A percentile compares a stretch with the other conserved stretches of the same genome.
Evolutionary conservation across 2,888 invertebrate genomes (phyloP).

Genomic region (Aspidiotus rigidus): DNA sequence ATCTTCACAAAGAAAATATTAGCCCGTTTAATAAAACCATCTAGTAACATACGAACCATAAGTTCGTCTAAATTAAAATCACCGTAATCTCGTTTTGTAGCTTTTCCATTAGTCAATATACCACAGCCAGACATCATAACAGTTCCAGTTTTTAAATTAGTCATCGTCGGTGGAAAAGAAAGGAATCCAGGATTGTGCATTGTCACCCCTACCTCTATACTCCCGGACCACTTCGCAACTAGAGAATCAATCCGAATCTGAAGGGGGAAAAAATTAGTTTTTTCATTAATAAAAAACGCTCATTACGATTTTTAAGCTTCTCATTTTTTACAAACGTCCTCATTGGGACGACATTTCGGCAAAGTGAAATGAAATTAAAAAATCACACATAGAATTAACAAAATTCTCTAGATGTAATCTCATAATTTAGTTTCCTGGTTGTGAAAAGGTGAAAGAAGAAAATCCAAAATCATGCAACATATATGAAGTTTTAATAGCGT

Average conservation of each 20-base stretch:
- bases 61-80: constrained; percentile 88
- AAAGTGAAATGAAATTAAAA: too few relatives aligned
- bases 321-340: too few relatives aligned
- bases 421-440: too few relatives aligned
- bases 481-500: too few relatives aligned
- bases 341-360: too few relatives aligned
- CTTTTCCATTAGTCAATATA: constrained; percentile 91
- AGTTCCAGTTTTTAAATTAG: constrained; percentile 80
- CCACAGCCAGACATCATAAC: constrained; percentile 97
- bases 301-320: neutral
- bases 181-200: constrained; percentile 82
- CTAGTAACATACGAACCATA: constrained; percentile 49
- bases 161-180: constrained; percentile 94
- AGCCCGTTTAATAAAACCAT: neutral
- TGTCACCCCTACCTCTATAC: constrained; percentile 87
- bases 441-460: too few relatives aligned
- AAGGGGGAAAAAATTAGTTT: neutral
- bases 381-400: too few relatives aligned
- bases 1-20: too few relatives aligned
- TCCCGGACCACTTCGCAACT: constrained; percentile 92
- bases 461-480: too few relatives aligned
- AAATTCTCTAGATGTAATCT: too few relatives aligned
- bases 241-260: constrained; percentile 81
- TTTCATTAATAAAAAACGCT: neutral
- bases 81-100: constrained; percentile 84